phyloP scores from a whole-genome alignment of 30 jellyfish, hydroid and myxozoan genomes.

The Aurelia aurita region DNA sequence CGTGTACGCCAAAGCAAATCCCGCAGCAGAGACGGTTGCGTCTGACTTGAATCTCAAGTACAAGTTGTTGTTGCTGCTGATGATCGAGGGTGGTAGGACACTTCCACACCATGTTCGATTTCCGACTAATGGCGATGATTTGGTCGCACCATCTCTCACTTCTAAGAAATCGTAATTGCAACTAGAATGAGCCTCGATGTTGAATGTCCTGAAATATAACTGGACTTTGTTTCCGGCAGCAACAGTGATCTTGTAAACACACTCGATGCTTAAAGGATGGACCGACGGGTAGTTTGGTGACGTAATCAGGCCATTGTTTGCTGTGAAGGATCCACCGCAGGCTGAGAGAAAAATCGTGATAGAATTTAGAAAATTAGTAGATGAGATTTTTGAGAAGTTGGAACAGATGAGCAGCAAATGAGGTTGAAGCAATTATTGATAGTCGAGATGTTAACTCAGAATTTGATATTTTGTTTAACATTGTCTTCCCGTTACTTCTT shows the following conservation, averaged over 20 bases:
- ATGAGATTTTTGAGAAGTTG: no score
- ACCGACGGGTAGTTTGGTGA: constrained; percentile 78
- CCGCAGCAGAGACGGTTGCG: constrained; percentile 25
- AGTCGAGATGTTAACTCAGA: no score
- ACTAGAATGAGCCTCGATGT: constrained; percentile 59
- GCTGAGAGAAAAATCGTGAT: constrained; percentile 36
- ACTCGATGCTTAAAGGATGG: constrained; percentile 58
- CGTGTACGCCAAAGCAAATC: constrained; percentile 68
- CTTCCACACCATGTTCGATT: constrained; percentile 56
- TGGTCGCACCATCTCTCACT: constrained; percentile 70
- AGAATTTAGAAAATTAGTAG: background rate
- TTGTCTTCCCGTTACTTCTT: no score
- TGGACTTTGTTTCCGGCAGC: constrained; percentile 62
- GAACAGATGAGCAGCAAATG: no score
- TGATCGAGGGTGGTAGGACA: constrained; percentile 54
- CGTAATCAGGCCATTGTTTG: constrained; percentile 51
- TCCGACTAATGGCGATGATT: constrained; percentile 52
- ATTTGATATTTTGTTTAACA: no score
- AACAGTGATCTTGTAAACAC: constrained; percentile 63
- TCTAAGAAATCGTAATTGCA: constrained; percentile 75
- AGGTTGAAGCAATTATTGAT: no score
- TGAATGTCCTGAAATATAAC: constrained; percentile 49
- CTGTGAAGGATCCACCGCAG: constrained; percentile 82
- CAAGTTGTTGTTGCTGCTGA: constrained; percentile 64
- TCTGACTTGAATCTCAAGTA: constrained; percentile 65